phyloP scores from a whole-genome alignment of 2,888 invertebrate genomes.

The Phalangium opilio region DNA sequence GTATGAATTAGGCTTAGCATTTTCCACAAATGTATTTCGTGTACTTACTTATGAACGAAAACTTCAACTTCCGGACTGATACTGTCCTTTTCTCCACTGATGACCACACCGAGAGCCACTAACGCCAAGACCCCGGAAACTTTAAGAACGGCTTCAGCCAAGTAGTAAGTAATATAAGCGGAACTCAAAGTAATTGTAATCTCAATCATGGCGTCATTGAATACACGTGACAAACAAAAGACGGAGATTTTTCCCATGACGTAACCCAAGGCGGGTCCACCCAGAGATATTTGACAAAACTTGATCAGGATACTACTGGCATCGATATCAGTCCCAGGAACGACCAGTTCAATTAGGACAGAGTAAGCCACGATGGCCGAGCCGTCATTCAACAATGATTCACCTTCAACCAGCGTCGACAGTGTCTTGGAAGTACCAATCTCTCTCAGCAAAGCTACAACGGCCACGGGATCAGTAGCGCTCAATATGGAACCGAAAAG shows the following conservation, averaged over 20 bases:
- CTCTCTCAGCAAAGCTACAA: conserved; percentile 34
- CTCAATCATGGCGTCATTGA: conserved; percentile 34
- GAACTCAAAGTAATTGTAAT: conserved; percentile 33
- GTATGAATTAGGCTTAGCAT: too few relatives aligned
- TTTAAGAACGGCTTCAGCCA: conserved; percentile 22
- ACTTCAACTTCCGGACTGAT: conserved; percentile 35
- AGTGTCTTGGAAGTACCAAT: conserved; percentile 27
- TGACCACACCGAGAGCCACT: conserved; percentile 32
- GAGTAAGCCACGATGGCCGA: conserved; percentile 32
- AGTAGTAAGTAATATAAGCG: conserved; percentile 34
- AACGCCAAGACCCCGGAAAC: conserved; percentile 36
- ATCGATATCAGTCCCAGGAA: conserved; percentile 1
- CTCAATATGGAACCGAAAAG: conserved; percentile 34
- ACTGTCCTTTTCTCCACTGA: conserved; percentile 31
- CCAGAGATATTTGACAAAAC: conserved; percentile 27
- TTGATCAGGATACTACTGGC: conserved; percentile 13
- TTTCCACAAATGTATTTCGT: too few relatives aligned
- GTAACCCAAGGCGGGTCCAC: conserved; percentile 32
- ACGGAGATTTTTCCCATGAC: conserved; percentile 30
- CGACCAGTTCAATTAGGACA: neutral
- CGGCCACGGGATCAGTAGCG: conserved; percentile 37
- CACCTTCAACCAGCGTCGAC: conserved; percentile 34
- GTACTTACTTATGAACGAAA: conserved; percentile 30
- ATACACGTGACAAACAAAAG: conserved; percentile 29
- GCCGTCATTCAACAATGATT: conserved; percentile 36